Conservation (phyloP, 2,888 invertebrate genomes). For the Lysandra coridon region DNA sequence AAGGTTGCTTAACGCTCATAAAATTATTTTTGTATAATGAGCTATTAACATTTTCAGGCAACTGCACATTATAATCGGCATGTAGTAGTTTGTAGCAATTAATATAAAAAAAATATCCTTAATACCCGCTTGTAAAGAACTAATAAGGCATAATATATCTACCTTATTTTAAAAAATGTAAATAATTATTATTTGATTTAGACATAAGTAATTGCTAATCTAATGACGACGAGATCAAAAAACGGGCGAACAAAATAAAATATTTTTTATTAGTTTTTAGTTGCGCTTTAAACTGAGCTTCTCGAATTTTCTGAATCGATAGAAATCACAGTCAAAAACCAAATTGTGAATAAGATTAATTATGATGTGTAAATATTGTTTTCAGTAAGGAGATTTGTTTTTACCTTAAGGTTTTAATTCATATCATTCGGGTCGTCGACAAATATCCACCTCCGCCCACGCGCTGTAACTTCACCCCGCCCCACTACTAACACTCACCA, state of each 20-base stretch:
- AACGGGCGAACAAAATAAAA: neutral
- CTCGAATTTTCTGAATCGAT: no score
- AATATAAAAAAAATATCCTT: neutral
- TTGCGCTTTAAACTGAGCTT: neutral
- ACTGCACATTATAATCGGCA: neutral
- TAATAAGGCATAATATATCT: neutral
- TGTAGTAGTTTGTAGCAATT: neutral
- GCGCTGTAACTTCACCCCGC: conserved; percentile 4
- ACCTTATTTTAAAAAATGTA: neutral
- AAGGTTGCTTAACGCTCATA: neutral
- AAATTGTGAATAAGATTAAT: no score
- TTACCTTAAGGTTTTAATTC: no score
- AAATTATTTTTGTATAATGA: neutral
- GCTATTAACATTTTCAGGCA: neutral
- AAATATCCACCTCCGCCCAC: neutral
- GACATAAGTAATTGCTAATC: neutral
- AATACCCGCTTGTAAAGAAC: neutral
- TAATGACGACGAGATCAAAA: neutral
- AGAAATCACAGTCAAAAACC: neutral
- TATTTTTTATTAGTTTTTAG: neutral
- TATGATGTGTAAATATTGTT: no score
- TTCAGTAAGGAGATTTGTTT: no score
- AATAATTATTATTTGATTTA: neutral
- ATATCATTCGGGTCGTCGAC: neutral
- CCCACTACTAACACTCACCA: conserved; percentile 23